Conservation (phyloP, 2,113 vertebrate species). For the Vireo altiloquus region DNA sequence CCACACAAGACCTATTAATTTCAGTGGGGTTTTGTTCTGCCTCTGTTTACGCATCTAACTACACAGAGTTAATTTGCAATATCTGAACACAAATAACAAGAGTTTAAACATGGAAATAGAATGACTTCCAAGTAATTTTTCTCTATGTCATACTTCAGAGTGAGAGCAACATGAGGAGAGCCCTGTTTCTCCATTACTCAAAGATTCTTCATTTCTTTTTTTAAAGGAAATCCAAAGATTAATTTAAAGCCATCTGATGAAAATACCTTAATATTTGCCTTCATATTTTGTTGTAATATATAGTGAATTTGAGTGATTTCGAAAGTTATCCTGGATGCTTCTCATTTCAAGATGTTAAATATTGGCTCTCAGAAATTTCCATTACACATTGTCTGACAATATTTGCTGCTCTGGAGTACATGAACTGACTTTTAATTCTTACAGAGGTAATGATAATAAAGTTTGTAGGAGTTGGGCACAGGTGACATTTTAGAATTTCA, state of each 20-base stretch:
- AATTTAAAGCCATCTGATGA: slow-evolving; percentile 4
- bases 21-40: not conserved
- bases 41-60: not conserved
- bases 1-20: not conserved
- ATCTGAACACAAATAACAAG: not conserved
- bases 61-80: not conserved
- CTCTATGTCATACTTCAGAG: not conserved
- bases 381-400: not conserved
- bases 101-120: not conserved
- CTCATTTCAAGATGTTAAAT: slow-evolving; percentile 20
- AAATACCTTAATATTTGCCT: slow-evolving; percentile 14
- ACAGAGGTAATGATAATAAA: not conserved
- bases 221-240: not conserved
- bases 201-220: not conserved
- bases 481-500: not conserved
- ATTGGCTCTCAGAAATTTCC: not conserved
- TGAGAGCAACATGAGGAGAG: not conserved
- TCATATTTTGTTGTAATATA: not conserved
- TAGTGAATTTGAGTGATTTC: not conserved
- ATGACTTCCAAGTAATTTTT: not conserved
- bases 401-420: not conserved
- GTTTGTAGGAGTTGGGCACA: not conserved
- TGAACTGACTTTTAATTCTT: not conserved
- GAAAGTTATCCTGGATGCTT: slow-evolving; percentile 4
- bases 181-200: not conserved